Base-by-base conservation (phyloP, 2,797 vertebrate genomes). In the Catamblyrhynchus diadema region DNA sequence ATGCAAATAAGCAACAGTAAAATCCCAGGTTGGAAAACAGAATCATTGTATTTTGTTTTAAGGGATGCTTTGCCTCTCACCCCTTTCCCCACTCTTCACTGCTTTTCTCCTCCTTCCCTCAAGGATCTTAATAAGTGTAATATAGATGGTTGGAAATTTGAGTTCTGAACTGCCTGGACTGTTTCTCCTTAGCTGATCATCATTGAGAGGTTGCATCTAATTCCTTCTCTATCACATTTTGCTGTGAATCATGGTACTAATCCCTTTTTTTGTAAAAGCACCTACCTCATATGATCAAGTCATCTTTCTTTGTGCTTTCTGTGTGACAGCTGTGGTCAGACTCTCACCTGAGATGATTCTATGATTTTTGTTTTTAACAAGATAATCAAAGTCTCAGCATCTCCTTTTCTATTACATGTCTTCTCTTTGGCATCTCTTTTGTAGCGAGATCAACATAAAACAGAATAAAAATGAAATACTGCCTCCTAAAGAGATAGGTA, bases 11-110 rank as follows among this genome's bases (percentile, higher is more conserved):
- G 16, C 27, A 70, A 50, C n/a, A 23, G 25, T 75, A 45, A 74
- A 72, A 75, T 86, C 19, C 33, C 33, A 62, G 23, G 7, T 2
- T 41, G 48, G 35, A 77, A 67, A 72, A 56, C 8, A 2, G 22
- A 56, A 17, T 78, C 4, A 14, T 6, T 60, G 22, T 41, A 17
- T 59, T 78, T 70, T 64, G 47, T 59, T 83, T 66, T 42, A 78
- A 54, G 32, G 25, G 19, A n/a, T 72, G 22, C 32, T 66, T 57
- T 51, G 18, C 21, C 7, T 70, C 44, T 22, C 10, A 19, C 12
- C 8, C 4, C 7, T 61, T 24, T 59, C 14, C 12, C 14, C 0
- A 0, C 12, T 77, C 28, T 42, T 32, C 42, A 14, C 27, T 37
- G 4, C 5, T n/a, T 30, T 13, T 30, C 47, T 37, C 22, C 23